phyloP scores from a whole-genome alignment of 2,888 invertebrate species.

The Drosophila setosimentum region DNA sequence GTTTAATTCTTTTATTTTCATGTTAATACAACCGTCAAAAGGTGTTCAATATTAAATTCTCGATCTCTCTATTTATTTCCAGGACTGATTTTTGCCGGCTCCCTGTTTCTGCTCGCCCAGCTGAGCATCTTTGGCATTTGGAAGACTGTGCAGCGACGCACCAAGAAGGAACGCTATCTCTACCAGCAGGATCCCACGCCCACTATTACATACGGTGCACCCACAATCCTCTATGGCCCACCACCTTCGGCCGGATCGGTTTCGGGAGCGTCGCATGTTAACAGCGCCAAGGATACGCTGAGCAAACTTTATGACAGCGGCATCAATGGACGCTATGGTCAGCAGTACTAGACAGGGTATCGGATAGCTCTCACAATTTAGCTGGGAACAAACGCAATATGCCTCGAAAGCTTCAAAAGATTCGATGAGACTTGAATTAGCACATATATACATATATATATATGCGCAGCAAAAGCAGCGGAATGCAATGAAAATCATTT shows the following conservation, averaged over 20 bases:
- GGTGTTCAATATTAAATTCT: not conserved
- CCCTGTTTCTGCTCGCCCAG: conserved; percentile 94
- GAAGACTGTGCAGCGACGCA: conserved; percentile 87
- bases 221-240: conserved; percentile 81
- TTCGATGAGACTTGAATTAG: conserved; percentile 78
- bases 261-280: conserved; percentile 78
- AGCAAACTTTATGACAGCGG: conserved; percentile 96
- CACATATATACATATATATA: conserved; percentile 49
- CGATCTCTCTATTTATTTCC: conserved; percentile 62
- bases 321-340: conserved; percentile 88
- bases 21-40: not conserved
- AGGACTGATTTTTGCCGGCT: conserved; percentile 94
- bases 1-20: not conserved
- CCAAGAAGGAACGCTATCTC: conserved; percentile 82
- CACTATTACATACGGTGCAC: conserved; percentile 78
- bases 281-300: conserved; percentile 89
- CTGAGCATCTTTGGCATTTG: conserved; percentile 94
- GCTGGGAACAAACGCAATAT: conserved; percentile 80
- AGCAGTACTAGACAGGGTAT: conserved; percentile 80
- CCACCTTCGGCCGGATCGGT: conserved; percentile 55
- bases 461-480: conserved; percentile 31
- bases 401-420: conserved; percentile 80
- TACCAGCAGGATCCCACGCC: conserved; percentile 82
- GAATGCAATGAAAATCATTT: conserved; percentile 60
- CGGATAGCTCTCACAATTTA: conserved; percentile 69